These are phyloP conservation scores for Pyrrhia umbra DNA, from an alignment of 2,888 invertebrate genomes.

Conservation along the genomic window DNA sequence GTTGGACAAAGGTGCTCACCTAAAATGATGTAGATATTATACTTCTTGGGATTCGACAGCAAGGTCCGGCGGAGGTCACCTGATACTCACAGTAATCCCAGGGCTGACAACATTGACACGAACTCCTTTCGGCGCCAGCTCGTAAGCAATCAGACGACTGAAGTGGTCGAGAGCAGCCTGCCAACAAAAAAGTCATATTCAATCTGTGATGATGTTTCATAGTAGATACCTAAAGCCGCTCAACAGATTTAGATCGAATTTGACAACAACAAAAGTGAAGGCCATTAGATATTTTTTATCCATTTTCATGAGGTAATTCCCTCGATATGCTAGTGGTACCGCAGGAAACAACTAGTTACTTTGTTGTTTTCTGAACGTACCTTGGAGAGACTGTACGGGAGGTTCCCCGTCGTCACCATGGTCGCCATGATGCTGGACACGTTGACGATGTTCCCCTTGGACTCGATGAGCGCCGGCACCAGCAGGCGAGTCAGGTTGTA, in stretches of 20 bases:
- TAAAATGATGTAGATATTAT: not conserved
- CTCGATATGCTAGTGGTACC: too few relatives aligned
- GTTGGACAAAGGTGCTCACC: constrained; percentile 28
- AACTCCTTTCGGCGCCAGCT: constrained; percentile 90
- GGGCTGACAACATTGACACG: constrained; percentile 94
- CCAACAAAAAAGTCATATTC: not conserved
- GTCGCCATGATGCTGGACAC: constrained; percentile 92
- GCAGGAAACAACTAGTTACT: too few relatives aligned
- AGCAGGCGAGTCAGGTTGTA: constrained; percentile 92
- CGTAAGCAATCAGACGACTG: constrained; percentile 91
- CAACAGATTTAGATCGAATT: too few relatives aligned
- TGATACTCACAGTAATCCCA: constrained; percentile 91
- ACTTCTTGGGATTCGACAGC: not conserved
- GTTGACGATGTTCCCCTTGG: constrained; percentile 93
- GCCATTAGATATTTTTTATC: too few relatives aligned
- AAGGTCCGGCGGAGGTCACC: not conserved
- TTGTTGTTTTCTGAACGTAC: constrained; percentile 65
- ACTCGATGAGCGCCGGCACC: constrained; percentile 91
- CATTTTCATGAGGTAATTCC: too few relatives aligned
- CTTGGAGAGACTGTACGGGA: constrained; percentile 97
- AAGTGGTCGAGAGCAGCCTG: constrained; percentile 75
- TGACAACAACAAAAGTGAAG: too few relatives aligned
- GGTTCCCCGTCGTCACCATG: constrained; percentile 94
- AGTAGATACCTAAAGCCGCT: too few relatives aligned
- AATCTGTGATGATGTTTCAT: too few relatives aligned